These are phyloP conservation scores for Stramonita haemastoma DNA, from an alignment of 2,888 invertebrate species.

Conservation along the genomic window DNA sequence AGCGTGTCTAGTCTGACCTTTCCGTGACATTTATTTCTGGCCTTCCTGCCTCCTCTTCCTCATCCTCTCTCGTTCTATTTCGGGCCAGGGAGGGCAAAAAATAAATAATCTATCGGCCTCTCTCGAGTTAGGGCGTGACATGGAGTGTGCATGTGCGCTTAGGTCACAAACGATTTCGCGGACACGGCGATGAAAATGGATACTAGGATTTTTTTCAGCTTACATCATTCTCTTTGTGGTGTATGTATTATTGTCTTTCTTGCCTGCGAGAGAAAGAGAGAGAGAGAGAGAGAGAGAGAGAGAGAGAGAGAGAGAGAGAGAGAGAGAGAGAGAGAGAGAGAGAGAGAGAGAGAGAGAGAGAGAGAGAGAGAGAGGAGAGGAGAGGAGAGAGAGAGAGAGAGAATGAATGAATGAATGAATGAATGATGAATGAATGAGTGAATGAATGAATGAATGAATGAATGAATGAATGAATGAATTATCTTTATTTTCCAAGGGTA, in stretches of 20 bases:
- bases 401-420: too few relatives aligned
- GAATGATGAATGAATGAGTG: too few relatives aligned
- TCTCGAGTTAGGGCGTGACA: neutral
- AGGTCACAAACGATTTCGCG: neutral
- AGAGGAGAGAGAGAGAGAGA: neutral
- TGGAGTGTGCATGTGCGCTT: neutral
- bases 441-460: too few relatives aligned
- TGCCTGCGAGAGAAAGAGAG: too few relatives aligned
- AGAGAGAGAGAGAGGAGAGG: neutral
- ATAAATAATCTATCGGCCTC: neutral
- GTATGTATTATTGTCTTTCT: too few relatives aligned
- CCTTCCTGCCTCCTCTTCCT: neutral
- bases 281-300: too few relatives aligned
- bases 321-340: neutral
- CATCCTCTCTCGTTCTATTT: neutral
- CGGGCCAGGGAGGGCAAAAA: too few relatives aligned
- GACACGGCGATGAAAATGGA: neutral
- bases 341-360: neutral
- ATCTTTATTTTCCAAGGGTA: too few relatives aligned
- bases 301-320: neutral
- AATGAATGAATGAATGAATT: too few relatives aligned
- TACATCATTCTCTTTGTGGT: neutral
- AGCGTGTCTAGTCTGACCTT: too few relatives aligned
- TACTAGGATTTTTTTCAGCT: neutral
- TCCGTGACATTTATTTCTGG: neutral